phyloP scores from a whole-genome alignment of 2,888 invertebrate genomes.

The Drosophila robusta region DNA sequence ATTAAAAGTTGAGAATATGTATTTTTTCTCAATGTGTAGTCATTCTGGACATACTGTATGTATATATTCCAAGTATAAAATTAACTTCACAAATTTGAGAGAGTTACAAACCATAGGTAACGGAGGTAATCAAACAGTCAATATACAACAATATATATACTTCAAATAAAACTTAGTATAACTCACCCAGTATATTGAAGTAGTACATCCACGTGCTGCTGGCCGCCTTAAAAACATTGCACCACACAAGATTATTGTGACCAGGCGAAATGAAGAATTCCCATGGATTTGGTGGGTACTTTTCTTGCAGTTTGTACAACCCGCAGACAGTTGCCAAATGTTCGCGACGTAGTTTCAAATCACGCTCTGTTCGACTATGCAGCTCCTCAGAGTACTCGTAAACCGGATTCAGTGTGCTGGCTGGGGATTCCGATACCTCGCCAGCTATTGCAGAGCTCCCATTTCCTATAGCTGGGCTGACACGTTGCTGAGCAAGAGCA shows the following conservation, averaged over 20 bases:
- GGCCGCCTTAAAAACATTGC: slow-evolving; percentile 91
- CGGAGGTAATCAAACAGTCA: too few relatives aligned
- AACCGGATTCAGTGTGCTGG: slow-evolving; percentile 84
- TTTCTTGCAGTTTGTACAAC: slow-evolving; percentile 83
- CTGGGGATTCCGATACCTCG: slow-evolving; percentile 33
- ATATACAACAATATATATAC: too few relatives aligned
- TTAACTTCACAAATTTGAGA: too few relatives aligned
- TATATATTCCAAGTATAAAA: too few relatives aligned
- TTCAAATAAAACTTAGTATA: not conserved
- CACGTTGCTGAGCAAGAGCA: slow-evolving; percentile 32
- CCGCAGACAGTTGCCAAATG: slow-evolving; percentile 86
- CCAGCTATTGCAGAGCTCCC: slow-evolving; percentile 14
- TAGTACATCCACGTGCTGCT: slow-evolving; percentile 93
- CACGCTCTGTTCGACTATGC: slow-evolving; percentile 85
- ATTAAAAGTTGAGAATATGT: too few relatives aligned
- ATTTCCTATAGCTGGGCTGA: slow-evolving; percentile 12
- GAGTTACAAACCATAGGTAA: too few relatives aligned
- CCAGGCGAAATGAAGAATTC: slow-evolving; percentile 90
- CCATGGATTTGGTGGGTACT: slow-evolving; percentile 88
- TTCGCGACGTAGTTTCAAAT: slow-evolving; percentile 86
- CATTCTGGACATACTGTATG: too few relatives aligned
- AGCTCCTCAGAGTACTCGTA: slow-evolving; percentile 85
- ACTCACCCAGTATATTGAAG: slow-evolving; percentile 89
- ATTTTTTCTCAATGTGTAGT: too few relatives aligned
- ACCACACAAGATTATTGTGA: slow-evolving; percentile 90